A percentile compares a stretch with the other conserved stretches of the same genome.
Evolutionary conservation across 2,113 vertebrate genomes (phyloP).

Genomic region (Phocoena sinus): DNA sequence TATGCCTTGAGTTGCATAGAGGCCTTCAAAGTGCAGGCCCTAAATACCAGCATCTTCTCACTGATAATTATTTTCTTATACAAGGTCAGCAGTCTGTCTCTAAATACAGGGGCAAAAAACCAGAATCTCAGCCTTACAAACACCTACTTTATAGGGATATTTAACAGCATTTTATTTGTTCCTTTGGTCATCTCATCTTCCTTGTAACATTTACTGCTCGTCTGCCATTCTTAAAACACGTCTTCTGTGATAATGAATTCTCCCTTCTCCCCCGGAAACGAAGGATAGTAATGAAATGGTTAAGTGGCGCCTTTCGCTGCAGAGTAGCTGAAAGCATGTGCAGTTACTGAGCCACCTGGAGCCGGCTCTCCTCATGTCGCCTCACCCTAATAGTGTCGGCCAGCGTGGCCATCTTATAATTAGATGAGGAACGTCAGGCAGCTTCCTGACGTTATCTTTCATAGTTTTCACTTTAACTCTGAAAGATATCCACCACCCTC

Average conservation of each 20-base stretch:
- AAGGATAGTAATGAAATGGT: background rate
- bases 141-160: background rate
- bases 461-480: constrained; percentile 13
- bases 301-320: background rate
- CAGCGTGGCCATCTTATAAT: background rate
- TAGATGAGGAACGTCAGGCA: background rate
- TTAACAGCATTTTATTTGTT: background rate
- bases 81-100: background rate
- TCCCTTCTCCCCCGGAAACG: background rate
- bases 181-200: background rate
- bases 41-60: background rate
- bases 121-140: background rate
- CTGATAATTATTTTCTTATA: background rate
- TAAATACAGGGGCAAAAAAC: background rate
- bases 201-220: background rate
- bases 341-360: background rate
- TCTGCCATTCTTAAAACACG: background rate
- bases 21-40: background rate
- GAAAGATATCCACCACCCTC: constrained; percentile 59
- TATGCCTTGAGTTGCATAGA: background rate
- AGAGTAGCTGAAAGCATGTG: background rate
- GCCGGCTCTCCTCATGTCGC: background rate
- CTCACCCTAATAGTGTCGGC: background rate
- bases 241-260: background rate
- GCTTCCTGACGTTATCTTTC: constrained; percentile 3